Evolutionary conservation across 2,113 vertebrate genomes (phyloP).

Genomic region (Alces alces): DNA sequence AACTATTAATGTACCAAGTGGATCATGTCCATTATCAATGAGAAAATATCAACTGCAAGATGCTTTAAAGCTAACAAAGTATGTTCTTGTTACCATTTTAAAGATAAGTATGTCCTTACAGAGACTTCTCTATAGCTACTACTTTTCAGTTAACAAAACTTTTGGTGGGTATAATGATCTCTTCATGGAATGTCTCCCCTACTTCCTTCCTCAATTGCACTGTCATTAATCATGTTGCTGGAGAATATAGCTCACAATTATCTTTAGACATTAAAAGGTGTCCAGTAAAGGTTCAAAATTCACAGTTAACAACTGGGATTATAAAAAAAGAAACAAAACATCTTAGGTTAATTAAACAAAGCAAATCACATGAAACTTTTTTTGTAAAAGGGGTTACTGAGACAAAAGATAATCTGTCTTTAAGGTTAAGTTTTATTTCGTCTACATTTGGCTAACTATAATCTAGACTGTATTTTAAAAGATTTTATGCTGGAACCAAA

Average conservation of each 20-base stretch:
- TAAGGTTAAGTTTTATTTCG: not conserved
- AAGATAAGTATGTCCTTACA: not conserved
- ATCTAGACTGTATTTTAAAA: not conserved
- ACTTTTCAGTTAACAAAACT: not conserved
- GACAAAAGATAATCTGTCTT: not conserved
- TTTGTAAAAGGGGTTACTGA: not conserved
- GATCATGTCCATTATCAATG: not conserved
- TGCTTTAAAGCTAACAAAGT: slow-evolving; percentile 10
- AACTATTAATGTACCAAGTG: not conserved
- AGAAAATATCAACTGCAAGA: not conserved
- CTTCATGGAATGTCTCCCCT: not conserved
- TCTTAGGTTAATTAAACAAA: not conserved
- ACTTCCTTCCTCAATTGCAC: not conserved
- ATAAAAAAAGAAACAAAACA: not conserved
- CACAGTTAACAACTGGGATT: not conserved
- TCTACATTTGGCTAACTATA: not conserved
- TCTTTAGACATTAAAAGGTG: not conserved
- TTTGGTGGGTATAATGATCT: not conserved
- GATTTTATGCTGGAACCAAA: not conserved
- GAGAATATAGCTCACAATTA: not conserved
- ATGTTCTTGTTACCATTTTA: not conserved
- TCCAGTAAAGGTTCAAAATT: slow-evolving; percentile 11
- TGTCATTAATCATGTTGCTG: not conserved
- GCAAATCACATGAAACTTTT: not conserved
- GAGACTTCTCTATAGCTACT: not conserved